Evolutionary conservation across 2,888 invertebrate genomes (phyloP), one percentile per base, ranked within the genome.

Genomic region (Melanostoma mellinum): DNA sequence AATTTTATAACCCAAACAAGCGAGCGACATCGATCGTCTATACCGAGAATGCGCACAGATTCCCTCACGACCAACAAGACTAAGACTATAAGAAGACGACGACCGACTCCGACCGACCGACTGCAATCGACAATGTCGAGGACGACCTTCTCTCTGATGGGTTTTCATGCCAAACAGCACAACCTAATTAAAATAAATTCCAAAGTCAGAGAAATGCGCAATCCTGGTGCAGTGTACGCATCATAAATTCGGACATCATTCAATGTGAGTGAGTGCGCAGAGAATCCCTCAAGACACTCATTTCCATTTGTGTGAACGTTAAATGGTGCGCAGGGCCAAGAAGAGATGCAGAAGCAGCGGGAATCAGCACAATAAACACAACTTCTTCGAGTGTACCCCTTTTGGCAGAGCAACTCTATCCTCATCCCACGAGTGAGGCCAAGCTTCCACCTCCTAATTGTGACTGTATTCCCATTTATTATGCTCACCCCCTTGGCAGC

Each of bases 181-280:
- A 84, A 84, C 84, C 79, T 84, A 84, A 84, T 84, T 84, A 84
- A 84, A 84, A 84, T 84, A 84, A 84, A 84, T 84, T 79, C 84
- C 84, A 84, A 53, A 79, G 84, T 75, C 84, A 61, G 48, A 79
- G 84, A 84, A 79, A 84, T 84, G 84, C 84, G 79, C 84, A 84
- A 84, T 74, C 84, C 74, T 84, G 84, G 58, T 84, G 84, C 84
- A 84, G 79, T 50, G 60, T 84, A 79, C 84, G 84, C 84, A 84
- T 84, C 84, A 84, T 84, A 84, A 84, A 84, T 84, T 84, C 84
- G 84, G 84, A 84, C 84, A 84, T 84, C 84, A 84, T 84, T 84
- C 84, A 84, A 69, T 48, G 79, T 78, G 84, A 84, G 84, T 84
- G 79, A 84, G 84, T 84, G 79, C 84, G 84, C 78, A 74, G 84